Base-by-base conservation (phyloP, 2,113 vertebrate species). In the Microtus oregoni region DNA sequence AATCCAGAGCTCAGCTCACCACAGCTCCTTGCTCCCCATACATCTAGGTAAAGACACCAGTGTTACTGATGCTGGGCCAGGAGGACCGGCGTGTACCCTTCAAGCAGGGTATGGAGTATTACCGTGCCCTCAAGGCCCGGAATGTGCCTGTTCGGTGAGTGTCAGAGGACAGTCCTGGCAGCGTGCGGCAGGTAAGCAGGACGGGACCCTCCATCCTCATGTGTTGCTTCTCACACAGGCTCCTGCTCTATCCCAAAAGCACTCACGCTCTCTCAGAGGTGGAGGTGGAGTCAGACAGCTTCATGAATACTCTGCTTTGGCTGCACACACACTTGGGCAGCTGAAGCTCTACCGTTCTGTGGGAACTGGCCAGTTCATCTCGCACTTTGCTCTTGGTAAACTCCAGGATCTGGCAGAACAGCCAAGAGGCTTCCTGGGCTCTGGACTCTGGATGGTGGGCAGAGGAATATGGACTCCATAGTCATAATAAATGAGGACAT, bases 91-190 rank as follows among this genome's bases (percentile, higher is more conserved):
- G 99, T 6, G 99, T 99, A 10, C 99, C 99, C 20, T 99, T 98
- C 93, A 99, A 99, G 91, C 99, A 99, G 98, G 99, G 99, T 10
- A 97, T 99, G 30, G 99, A 99, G 96, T 99, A 99, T 97, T 99
- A 99, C 97, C 99, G 91, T 89, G 99, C 99, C n/a, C 98, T 99
- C 65, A 99, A 99, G 97, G 98, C 99, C 93, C 98, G 98, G 35
- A 98, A 99, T 0, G 76, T 99, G 67, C 99, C 99, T 63, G 99
- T 99, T 1, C 98, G 99, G 99, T 99, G 97, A 99, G 99, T 95
- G n/a, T 4, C 7, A 68, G 15, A 11, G 52, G 92, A 13, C 3
- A 17, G 67, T 68, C 86, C 81, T 88, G 76, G 65, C 12, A 61
- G 73, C 47, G 47, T 85, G 13, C 15, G 32, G 88, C 73, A 85